A percentile compares a stretch with the other conserved stretches of the same genome.
Conservation (phyloP, 2,888 invertebrate genomes). For the Clanis bilineata region DNA sequence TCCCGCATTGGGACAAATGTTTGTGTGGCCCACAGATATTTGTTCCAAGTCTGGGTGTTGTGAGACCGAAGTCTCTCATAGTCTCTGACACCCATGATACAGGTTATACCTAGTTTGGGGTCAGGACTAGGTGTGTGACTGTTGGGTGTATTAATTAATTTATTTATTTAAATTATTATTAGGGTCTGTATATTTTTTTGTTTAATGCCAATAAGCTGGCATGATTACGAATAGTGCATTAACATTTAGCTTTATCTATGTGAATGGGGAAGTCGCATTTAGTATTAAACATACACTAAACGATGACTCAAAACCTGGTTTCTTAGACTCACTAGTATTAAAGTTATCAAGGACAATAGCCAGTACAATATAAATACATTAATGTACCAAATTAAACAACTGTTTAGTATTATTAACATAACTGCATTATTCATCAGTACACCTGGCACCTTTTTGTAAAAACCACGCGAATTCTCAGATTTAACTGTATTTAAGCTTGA, state of each 20-base stretch:
- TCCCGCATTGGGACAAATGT: too few species aligned
- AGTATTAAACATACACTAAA: neutral
- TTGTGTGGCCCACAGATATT: too few species aligned
- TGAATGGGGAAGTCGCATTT: neutral
- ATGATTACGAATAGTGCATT: neutral
- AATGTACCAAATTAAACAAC: conserved; percentile 1
- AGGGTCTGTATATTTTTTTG: too few species aligned
- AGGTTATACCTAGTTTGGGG: too few species aligned
- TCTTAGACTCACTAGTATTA: conserved; percentile 2
- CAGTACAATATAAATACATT: neutral
- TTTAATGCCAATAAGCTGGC: too few species aligned
- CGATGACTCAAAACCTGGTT: conserved; percentile 1
- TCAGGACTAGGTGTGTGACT: too few species aligned
- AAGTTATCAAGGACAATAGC: conserved; percentile 3
- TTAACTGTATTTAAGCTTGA: neutral
- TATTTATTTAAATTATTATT: too few species aligned
- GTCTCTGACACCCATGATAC: too few species aligned
- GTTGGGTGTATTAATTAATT: too few species aligned
- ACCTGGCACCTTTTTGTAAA: neutral
- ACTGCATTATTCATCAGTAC: conserved; percentile 3
- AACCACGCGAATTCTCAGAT: neutral
- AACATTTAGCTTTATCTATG: neutral
- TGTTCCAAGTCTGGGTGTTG: too few species aligned
- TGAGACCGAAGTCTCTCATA: too few species aligned
- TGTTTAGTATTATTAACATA: neutral